A percentile compares a stretch with the other conserved stretches of the same genome.
Evolutionary conservation across 2,113 vertebrate species (phyloP).

Genomic region (Myodes glareolus): DNA sequence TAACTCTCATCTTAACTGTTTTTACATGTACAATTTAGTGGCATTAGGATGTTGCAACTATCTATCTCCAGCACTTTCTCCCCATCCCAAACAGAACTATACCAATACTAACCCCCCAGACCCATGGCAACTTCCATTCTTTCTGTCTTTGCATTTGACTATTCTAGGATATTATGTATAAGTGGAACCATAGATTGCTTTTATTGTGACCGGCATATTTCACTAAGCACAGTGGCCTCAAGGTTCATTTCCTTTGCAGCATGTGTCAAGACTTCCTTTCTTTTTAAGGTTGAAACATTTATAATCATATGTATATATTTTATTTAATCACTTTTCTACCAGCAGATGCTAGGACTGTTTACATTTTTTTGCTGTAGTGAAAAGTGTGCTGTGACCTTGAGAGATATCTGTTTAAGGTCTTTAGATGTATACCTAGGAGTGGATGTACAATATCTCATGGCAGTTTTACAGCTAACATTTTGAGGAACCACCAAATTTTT

Average conservation of each 20-base stretch:
- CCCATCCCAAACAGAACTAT: background rate
- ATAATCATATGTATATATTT: background rate
- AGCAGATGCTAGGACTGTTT: background rate
- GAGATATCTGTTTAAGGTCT: background rate
- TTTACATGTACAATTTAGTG: background rate
- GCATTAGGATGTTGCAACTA: background rate
- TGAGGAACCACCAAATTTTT: background rate
- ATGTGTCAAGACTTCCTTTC: background rate
- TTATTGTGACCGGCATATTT: background rate
- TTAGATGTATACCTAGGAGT: background rate
- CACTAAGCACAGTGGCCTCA: background rate
- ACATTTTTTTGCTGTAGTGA: background rate
- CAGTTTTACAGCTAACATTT: background rate
- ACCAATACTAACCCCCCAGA: background rate
- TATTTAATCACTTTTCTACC: background rate
- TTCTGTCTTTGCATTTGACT: background rate
- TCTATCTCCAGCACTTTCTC: background rate
- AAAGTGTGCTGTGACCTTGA: background rate
- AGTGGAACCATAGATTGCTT: background rate
- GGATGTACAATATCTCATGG: background rate
- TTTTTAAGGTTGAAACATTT: background rate
- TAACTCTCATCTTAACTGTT: background rate
- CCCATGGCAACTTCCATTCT: background rate
- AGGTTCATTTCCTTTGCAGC: background rate
- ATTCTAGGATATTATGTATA: background rate